phyloP scores from a whole-genome alignment of 2,797 vertebrate species.

The Siniperca undulata region DNA sequence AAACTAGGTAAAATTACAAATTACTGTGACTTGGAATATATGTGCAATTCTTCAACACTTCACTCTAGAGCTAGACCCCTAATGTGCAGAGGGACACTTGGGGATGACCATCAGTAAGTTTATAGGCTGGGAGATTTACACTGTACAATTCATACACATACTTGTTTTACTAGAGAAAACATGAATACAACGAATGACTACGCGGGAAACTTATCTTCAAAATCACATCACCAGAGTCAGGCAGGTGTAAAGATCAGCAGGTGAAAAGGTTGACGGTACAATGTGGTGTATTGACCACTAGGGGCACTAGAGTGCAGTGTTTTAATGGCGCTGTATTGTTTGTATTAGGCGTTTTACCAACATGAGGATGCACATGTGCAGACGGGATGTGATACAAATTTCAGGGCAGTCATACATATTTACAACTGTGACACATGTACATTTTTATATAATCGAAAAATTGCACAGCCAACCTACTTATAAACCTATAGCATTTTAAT shows the following conservation, averaged over 20 bases:
- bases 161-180: slow-evolving; percentile 7
- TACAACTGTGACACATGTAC: neutral
- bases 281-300: slow-evolving; percentile 15
- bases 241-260: slow-evolving; percentile 16
- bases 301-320: neutral
- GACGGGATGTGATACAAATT: neutral
- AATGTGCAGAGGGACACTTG: neutral
- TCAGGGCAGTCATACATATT: neutral
- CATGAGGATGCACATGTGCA: neutral
- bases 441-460: neutral
- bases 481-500: neutral
- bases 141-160: neutral
- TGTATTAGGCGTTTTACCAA: neutral
- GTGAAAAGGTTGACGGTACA: neutral
- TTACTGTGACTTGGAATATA: neutral
- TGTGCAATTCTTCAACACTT: neutral
- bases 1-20: neutral
- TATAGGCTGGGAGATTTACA: neutral
- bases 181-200: neutral
- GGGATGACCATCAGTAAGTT: neutral
- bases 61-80: neutral
- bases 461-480: neutral
- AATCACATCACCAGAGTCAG: slow-evolving; percentile 51
- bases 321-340: neutral
- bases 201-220: neutral